These are phyloP conservation scores for Stegodyphus dumicola DNA, from an alignment of 1,140 invertebrate species.

Conservation along the genomic window DNA sequence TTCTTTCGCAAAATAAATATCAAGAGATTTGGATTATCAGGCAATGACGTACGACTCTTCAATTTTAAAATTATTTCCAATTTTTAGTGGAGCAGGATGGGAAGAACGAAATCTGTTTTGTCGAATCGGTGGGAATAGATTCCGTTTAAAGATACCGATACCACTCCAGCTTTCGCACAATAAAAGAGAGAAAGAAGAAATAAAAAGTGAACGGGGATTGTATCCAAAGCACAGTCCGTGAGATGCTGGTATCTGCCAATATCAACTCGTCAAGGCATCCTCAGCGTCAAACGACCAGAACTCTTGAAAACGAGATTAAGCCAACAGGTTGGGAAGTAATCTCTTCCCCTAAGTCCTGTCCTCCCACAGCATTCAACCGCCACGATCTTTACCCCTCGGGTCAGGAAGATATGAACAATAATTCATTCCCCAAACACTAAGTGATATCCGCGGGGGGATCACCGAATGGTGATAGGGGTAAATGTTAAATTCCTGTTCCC, in stretches of 20 bases:
- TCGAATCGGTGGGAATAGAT: too few relatives aligned
- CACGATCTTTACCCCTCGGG: conserved; percentile 41
- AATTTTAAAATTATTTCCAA: too few relatives aligned
- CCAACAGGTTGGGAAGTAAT: conserved; percentile 47
- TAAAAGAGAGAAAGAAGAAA: neutral
- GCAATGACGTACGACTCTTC: too few relatives aligned
- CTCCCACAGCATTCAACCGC: conserved; percentile 6
- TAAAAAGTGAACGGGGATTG: neutral
- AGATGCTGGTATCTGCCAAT: too few relatives aligned
- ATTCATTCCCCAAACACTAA: conserved; percentile 53
- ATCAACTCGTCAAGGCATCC: too few relatives aligned
- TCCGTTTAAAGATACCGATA: too few relatives aligned
- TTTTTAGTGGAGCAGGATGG: too few relatives aligned
- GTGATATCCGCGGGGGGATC: conserved; percentile 34
- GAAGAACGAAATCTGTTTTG: too few relatives aligned
- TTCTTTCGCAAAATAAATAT: too few relatives aligned
- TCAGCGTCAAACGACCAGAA: neutral
- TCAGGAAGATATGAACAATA: conserved; percentile 58
- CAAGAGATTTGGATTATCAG: too few relatives aligned
- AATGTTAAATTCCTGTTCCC: conserved; percentile 26
- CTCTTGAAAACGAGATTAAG: conserved; percentile 15
- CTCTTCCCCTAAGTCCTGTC: neutral
- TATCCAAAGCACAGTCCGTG: too few relatives aligned
- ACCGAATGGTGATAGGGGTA: conserved; percentile 38
- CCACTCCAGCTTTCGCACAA: neutral